Base-by-base conservation (phyloP, 2,888 invertebrate species). In the Coelinius sp. region DNA sequence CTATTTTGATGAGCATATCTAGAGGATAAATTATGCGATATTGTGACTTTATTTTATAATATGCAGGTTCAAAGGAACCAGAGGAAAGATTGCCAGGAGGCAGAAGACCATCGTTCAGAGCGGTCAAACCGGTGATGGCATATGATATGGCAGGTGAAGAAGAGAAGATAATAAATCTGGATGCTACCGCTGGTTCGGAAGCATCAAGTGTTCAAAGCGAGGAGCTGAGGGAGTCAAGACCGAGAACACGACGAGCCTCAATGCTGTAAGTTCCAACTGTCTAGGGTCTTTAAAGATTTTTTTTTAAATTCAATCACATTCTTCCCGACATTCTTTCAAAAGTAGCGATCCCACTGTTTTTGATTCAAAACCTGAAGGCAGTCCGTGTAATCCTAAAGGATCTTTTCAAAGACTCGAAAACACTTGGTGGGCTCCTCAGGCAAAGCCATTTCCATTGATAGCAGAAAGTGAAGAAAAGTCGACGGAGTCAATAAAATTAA, bases 231-330 rank as follows among this genome's bases (percentile, higher is more conserved):
- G 59, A 56, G 35, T 49, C 92, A 76, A 89, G 95, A 73, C 92
- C 94, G 31, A 91, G 92, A 77, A 90, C 95, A 75, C 91, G 96
- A 81, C 91, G 95, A 69, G 95, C 94, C 75, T 95, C 95, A 52
- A 95, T 95, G 86, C 88, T 95, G 95, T 96, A 88, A 93, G 94
- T 92, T 73, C 65, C 24, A 62, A 25, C 27, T 66, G n/a, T 31
- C 24, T n/a, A 4, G 22, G 24, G 7, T 35, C 25, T 38, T 27
- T 8, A 20, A 49, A 20, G 17, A 22, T 67, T 53, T 65, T 44
- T 27, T 35, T 24, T 41, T 56, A 1, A 10, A 20, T 31, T 35
- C 38, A n/a, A 24, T 41, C 38, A 35, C 22, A 17, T 49, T n/a
- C 10, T 5, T 10, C 10, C n/a, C 41, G 41, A n/a, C n/a, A n/a